phyloP scores from a whole-genome alignment of 2,888 invertebrate genomes.

The Priocnemis perturbator region DNA sequence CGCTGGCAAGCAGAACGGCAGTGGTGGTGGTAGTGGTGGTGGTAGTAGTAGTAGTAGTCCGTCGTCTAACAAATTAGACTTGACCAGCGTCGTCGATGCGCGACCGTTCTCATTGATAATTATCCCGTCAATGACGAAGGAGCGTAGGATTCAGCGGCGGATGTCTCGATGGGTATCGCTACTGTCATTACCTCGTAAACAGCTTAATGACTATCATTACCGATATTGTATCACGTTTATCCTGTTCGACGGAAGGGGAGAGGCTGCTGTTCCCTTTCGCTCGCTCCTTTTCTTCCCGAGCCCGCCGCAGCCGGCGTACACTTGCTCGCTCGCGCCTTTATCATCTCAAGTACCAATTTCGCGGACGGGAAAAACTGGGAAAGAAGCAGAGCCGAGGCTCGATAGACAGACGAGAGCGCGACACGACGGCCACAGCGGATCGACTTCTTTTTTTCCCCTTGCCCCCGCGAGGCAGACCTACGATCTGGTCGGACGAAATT shows the following conservation, averaged over 20 bases:
- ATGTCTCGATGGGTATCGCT: constrained; percentile 24
- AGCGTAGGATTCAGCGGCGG: constrained; percentile 5
- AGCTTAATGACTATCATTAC: constrained; percentile 41
- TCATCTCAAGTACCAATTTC: constrained; percentile 30
- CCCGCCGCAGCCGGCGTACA: neutral
- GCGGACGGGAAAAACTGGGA: constrained; percentile 9
- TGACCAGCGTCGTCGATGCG: neutral
- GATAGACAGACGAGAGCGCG: neutral
- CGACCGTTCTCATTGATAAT: constrained; percentile 21
- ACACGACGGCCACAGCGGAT: too few species aligned
- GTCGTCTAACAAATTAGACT: constrained; percentile 1
- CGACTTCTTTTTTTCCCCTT: too few species aligned
- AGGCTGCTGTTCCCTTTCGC: neutral
- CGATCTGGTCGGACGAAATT: too few species aligned
- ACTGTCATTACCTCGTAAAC: constrained; percentile 45
- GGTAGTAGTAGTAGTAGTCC: constrained; percentile 6
- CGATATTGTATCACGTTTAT: constrained; percentile 47
- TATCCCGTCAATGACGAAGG: constrained; percentile 19
- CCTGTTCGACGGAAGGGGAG: constrained; percentile 23
- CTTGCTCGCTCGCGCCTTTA: constrained; percentile 7
- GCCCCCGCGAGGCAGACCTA: too few species aligned
- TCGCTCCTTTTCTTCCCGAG: neutral
- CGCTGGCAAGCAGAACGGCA: too few species aligned
- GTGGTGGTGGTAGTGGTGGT: too few species aligned
- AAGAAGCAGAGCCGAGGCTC: constrained; percentile 27